A percentile compares a stretch with the other conserved stretches of the same genome.
Evolutionary conservation across 2,113 vertebrate species (phyloP).

Genomic region (Amblyornis subalaris): DNA sequence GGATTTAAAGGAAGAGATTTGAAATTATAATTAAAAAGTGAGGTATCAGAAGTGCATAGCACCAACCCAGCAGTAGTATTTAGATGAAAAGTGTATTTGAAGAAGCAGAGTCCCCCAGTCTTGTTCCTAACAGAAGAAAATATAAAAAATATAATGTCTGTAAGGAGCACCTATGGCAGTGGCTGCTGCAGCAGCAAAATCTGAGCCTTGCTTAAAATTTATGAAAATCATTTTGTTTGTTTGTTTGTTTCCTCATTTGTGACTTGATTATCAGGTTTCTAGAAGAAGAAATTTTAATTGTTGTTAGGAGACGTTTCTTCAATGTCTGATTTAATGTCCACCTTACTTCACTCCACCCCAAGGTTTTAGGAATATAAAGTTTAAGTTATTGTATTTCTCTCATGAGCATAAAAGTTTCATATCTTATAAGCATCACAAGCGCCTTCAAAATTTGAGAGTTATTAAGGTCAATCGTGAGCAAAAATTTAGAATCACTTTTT

Average conservation of each 20-base stretch:
- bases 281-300: background rate
- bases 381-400: conserved; percentile 25
- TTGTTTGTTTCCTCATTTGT: background rate
- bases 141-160: background rate
- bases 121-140: background rate
- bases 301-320: background rate
- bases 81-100: background rate
- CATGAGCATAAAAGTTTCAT: conserved; percentile 16
- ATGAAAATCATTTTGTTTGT: background rate
- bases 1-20: background rate
- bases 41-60: background rate
- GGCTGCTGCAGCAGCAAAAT: background rate
- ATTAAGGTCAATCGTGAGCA: conserved; percentile 24
- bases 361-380: background rate
- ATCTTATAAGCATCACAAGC: conserved; percentile 25
- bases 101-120: background rate
- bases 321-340: background rate
- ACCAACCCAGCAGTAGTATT: background rate
- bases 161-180: background rate
- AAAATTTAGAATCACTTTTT: conserved; percentile 36
- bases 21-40: background rate
- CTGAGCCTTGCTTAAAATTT: background rate
- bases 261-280: background rate
- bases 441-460: conserved; percentile 3
- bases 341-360: background rate